phyloP scores from a whole-genome alignment of 2,113 vertebrate genomes.

The Myotis lucifugus region DNA sequence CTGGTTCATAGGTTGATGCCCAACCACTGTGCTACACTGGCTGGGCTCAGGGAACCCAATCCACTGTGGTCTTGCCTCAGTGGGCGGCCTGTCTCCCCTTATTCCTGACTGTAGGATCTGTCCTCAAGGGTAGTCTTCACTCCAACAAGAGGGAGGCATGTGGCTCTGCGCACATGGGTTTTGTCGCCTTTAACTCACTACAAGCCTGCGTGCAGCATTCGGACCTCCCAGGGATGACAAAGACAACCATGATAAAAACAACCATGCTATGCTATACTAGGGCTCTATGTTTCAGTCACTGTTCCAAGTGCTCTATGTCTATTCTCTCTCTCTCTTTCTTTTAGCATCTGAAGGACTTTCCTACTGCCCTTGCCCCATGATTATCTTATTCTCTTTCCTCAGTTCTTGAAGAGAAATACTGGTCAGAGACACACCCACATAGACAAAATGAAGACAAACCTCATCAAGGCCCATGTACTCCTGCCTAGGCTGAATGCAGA shows the following conservation, averaged over 20 bases:
- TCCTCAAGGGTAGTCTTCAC: not conserved
- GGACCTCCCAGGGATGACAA: not conserved
- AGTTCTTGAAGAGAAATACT: not conserved
- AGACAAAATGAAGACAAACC: not conserved
- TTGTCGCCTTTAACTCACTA: not conserved
- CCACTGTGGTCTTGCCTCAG: not conserved
- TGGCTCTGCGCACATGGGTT: not conserved
- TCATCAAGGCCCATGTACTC: not conserved
- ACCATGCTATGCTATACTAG: not conserved
- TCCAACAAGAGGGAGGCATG: not conserved
- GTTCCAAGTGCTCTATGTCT: not conserved
- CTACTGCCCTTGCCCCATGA: not conserved
- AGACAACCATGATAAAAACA: not conserved
- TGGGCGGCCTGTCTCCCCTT: not conserved
- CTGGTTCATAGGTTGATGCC: too few species aligned
- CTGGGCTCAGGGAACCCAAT: not conserved
- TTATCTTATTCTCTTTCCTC: not conserved
- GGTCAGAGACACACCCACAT: not conserved
- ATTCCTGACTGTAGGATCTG: not conserved
- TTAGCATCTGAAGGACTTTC: not conserved
- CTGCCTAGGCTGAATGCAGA: not conserved
- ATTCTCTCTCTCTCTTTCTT: not conserved
- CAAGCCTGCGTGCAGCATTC: not conserved
- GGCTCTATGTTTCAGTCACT: not conserved
- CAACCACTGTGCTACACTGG: too few species aligned